Conservation (phyloP, 2,113 vertebrate genomes). For the Nothoprocta pentlandii region DNA sequence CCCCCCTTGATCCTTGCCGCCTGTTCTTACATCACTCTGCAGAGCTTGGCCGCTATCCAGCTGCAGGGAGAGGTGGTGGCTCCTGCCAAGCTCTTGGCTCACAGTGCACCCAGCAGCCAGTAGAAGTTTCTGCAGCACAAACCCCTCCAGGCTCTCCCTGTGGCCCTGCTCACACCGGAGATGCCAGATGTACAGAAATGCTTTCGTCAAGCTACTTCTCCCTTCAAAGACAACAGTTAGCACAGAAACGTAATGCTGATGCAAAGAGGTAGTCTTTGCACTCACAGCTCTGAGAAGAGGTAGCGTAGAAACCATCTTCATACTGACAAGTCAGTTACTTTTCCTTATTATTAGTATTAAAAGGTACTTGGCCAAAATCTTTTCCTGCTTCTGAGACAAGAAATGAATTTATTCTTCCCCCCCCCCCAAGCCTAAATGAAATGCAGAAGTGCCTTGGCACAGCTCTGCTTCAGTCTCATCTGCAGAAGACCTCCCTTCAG, state of each 20-base stretch:
- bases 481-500: neutral
- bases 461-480: neutral
- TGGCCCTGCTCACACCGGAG: neutral
- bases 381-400: neutral
- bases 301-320: neutral
- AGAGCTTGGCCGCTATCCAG: neutral
- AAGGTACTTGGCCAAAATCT: neutral
- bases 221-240: neutral
- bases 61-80: neutral
- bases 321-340: neutral
- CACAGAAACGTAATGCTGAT: neutral
- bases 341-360: neutral
- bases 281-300: neutral
- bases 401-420: no score
- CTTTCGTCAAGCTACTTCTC: neutral
- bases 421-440: neutral
- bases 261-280: neutral
- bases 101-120: neutral
- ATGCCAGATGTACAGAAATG: neutral
- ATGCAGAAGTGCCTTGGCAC: neutral
- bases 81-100: neutral
- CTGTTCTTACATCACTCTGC: accelerated
- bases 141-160: neutral
- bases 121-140: neutral
- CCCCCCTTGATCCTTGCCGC: neutral